phyloP scores from a whole-genome alignment of 2,888 invertebrate species.

The Germaria angustata region DNA sequence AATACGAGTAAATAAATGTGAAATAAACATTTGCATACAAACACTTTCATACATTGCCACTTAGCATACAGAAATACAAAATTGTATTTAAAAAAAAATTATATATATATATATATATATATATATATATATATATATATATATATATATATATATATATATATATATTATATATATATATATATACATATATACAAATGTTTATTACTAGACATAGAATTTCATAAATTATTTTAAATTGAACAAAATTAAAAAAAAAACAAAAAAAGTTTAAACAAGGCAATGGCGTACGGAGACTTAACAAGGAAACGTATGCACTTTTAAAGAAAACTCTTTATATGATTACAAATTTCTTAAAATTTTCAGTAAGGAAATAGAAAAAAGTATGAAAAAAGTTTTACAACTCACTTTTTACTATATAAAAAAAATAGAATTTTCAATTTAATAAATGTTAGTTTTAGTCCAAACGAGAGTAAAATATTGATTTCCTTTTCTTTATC shows the following conservation, averaged over 20 bases:
- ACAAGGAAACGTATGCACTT: neutral
- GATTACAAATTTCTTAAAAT: too few species aligned
- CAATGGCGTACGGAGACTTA: neutral
- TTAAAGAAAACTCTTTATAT: neutral
- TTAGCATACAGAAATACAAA: neutral
- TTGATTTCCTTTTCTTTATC: neutral
- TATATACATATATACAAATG: slow-evolving; percentile 1
- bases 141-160: slow-evolving; percentile 18
- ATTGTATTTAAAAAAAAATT: slow-evolving; percentile 5
- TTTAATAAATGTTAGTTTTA: neutral
- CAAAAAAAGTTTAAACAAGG: neutral
- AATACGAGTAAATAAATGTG: slow-evolving; percentile 23
- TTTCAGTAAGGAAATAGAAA: too few species aligned
- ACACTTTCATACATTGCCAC: neutral
- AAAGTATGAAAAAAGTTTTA: neutral
- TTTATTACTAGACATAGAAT: slow-evolving; percentile 46
- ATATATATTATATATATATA: too few species aligned
- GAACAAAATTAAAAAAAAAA: slow-evolving; percentile 3
- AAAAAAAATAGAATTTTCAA: neutral
- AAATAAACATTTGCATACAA: neutral
- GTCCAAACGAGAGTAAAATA: slow-evolving; percentile 1
- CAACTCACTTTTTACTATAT: neutral
- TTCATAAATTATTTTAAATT: slow-evolving; percentile 45
- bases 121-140: slow-evolving; percentile 10
- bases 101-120: slow-evolving; percentile 4